Base-by-base conservation (phyloP, 2,113 vertebrate species). In the Laticauda colubrina region DNA sequence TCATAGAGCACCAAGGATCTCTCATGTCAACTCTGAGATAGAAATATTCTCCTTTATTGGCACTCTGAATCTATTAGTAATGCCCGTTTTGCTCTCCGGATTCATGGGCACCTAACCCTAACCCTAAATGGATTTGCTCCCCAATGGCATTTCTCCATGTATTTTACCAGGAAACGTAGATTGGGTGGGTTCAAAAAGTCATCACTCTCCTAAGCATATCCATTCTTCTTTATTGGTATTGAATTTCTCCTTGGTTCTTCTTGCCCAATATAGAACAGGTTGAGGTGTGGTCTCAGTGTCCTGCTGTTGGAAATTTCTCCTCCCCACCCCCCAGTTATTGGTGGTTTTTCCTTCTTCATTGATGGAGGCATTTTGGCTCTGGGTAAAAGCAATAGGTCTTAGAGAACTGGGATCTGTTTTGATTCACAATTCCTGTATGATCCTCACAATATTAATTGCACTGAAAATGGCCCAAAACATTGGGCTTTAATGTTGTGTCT, bases 401-500 rank as follows among this genome's bases (percentile, higher is more conserved):
- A 34, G n/a, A 75, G 64, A 34, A 75, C n/a, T 34, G 64, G 12
- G 64, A 75, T 75, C 29, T 18, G 1, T 34, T 75, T 75, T 34
- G n/a, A 75, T 34, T 6, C 14, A 75, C n/a, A 14, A 75, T 75
- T 18, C 29, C 29, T 0, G 0, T 34, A 7, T 45, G 81, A 45
- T 45, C 39, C 21, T 45, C 34, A 85, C 21, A 85, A 56, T 86
- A 92, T 2, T 64, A 29, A 4, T 51, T 94, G 88, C 93, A 53
- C 59, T 14, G 88, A 88, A 85, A 95, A 93, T 87, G 45, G 0
- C 57, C 10, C 6, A 8, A 2, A 55, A 88, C 15, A 61, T 81
- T 43, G 34, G 57, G 20, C 26, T 88, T 91, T 9, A 69, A 24
- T 56, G 94, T 92, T 92, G 87, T 29, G 3, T 88, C 94, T 92